phyloP scores from a whole-genome alignment of 1,140 invertebrate species.

The Scaptomyza pallida region DNA sequence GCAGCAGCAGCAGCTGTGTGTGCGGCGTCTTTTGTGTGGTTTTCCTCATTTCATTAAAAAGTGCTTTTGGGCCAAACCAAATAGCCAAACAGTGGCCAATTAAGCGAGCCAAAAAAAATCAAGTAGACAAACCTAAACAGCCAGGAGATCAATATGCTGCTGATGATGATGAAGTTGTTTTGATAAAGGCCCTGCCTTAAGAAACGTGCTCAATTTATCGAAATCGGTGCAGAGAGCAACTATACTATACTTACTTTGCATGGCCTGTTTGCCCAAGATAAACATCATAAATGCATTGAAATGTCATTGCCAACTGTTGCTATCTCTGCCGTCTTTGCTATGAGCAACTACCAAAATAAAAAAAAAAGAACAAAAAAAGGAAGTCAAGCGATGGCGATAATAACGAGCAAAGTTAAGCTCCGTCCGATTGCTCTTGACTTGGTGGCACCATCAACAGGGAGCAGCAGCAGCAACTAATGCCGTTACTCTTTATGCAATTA shows the following conservation, averaged over 20 bases:
- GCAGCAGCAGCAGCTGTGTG: conserved; percentile 34
- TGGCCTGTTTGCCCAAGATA: conserved; percentile 62
- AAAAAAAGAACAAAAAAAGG: conserved; percentile 6
- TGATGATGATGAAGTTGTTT: conserved; percentile 55
- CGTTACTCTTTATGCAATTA: conserved; percentile 79
- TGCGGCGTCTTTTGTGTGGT: conserved; percentile 59
- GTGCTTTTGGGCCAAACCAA: conserved; percentile 56
- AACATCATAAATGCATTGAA: conserved; percentile 83
- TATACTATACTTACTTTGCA: conserved; percentile 60
- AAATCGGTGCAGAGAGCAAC: conserved; percentile 69
- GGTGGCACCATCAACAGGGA: conserved; percentile 6
- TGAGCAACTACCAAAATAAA: conserved; percentile 54
- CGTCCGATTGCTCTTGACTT: conserved; percentile 39
- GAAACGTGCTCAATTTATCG: conserved; percentile 83
- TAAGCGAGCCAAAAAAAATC: conserved; percentile 59
- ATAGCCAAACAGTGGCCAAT: conserved; percentile 60
- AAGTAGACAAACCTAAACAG: conserved; percentile 49
- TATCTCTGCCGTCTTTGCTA: conserved; percentile 51
- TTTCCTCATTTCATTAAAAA: conserved; percentile 73
- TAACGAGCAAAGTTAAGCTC: conserved; percentile 47
- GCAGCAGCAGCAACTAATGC: conserved; percentile 43
- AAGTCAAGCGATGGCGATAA: conserved; percentile 57
- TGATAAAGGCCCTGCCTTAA: conserved; percentile 72
- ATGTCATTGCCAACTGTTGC: conserved; percentile 80
- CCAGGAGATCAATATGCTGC: conserved; percentile 67